phyloP scores from a whole-genome alignment of 2,797 vertebrate species.

The Phoxinus dragarum region DNA sequence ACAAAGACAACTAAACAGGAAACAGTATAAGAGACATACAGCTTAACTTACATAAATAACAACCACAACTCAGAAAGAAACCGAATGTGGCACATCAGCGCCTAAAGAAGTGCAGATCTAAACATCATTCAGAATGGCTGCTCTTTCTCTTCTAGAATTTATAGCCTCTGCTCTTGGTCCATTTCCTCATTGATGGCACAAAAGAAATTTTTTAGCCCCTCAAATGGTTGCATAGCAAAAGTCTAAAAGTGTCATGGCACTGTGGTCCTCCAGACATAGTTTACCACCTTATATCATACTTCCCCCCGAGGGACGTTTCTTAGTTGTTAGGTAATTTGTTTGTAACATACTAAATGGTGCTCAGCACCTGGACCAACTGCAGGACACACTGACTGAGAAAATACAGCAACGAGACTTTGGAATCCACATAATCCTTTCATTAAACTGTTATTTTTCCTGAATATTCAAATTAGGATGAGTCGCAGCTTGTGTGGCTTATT shows the following conservation, averaged over 20 bases:
- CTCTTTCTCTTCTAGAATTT: constrained; percentile 50
- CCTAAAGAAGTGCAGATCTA: constrained; percentile 57
- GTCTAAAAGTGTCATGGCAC: neutral
- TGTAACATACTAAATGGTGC: constrained; percentile 9
- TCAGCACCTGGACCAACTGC: neutral
- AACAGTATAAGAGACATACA: constrained; percentile 4
- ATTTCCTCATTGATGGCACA: constrained; percentile 30
- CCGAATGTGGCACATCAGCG: constrained; percentile 26
- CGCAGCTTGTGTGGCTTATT: neutral
- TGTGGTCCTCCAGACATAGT: neutral
- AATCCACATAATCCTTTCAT: neutral
- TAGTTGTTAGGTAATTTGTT: constrained; percentile 6
- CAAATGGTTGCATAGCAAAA: constrained; percentile 62
- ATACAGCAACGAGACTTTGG: neutral
- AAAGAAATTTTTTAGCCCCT: constrained; percentile 58
- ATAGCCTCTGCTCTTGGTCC: constrained; percentile 42
- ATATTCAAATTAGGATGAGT: constrained; percentile 2
- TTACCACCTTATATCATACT: constrained; percentile 11
- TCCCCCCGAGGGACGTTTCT: neutral
- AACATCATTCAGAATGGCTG: constrained; percentile 44
- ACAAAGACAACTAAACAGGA: constrained; percentile 34
- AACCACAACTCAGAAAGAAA: constrained; percentile 52
- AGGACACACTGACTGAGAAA: neutral
- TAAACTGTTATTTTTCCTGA: neutral
- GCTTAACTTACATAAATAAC: constrained; percentile 30